These are phyloP conservation scores for Helicoverpa assulta DNA, from an alignment of 2,888 invertebrate genomes.

Conservation along the genomic window DNA sequence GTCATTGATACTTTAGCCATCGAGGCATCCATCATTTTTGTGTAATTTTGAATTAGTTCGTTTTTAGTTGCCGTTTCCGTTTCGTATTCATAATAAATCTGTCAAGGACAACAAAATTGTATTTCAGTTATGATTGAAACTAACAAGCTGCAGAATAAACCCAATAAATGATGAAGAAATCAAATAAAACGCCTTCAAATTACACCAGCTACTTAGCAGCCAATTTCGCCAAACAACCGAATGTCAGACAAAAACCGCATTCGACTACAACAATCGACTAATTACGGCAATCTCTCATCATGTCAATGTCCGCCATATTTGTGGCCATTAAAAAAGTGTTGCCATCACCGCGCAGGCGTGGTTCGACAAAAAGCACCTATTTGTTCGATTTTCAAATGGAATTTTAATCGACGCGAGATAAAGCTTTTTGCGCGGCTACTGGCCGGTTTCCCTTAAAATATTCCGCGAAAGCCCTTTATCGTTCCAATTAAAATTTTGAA, in stretches of 20 bases:
- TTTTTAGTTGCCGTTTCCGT: constrained; percentile 42
- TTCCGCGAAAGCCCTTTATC: constrained; percentile 81
- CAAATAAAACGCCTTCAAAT: constrained; percentile 19
- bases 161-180: background rate
- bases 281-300: constrained; percentile 61
- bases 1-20: constrained; percentile 70
- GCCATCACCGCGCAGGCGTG: constrained; percentile 75
- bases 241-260: constrained; percentile 46
- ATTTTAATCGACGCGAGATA: constrained; percentile 71
- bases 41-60: constrained; percentile 56
- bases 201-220: constrained; percentile 36
- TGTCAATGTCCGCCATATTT: constrained; percentile 71
- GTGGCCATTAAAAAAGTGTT: constrained; percentile 72
- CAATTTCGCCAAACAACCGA: constrained; percentile 36
- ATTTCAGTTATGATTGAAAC: background rate
- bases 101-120: background rate
- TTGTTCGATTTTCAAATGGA: constrained; percentile 81
- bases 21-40: constrained; percentile 65
- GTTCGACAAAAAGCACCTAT: constrained; percentile 79
- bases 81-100: constrained; percentile 21
- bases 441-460: constrained; percentile 69
- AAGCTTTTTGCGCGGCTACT: constrained; percentile 74
- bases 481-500: constrained; percentile 88
- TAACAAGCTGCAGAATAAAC: background rate
- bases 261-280: constrained; percentile 60